Evolutionary conservation across 92 coral and sea anemone species (phyloP), one percentile per base, ranked within the genome.

Genomic region (Parazoanthus atlanticus): DNA sequence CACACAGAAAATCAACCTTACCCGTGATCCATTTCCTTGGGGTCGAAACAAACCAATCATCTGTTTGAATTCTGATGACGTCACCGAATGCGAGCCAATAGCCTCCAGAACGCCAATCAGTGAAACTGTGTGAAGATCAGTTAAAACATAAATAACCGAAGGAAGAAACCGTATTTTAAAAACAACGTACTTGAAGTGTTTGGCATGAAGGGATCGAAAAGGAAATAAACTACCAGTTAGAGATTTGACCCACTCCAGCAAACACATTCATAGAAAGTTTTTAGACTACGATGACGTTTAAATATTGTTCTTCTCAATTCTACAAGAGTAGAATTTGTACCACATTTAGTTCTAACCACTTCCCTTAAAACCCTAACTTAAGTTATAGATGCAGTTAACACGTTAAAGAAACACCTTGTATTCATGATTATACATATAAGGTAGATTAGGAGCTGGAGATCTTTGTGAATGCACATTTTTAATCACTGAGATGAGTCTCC

Each of bases 31-130:
- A 85, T 93, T 85, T 76, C 90, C 93, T 10, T 89, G 88, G 40
- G 99, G 98, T 81, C 93, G 73, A 47, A 97, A 92, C 70, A 97
- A 88, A 58, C 94, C 92, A 85, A 97, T 95, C 93, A 97, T 87
- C 88, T 93, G 95, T 47, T 95, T 96, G 75, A 97, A 93, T 82
- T 97, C 99, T 71, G 87, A 72, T 73, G 99, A 91, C 12, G 92
- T 94, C 86, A 97, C 98, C 33, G 99, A 97, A 79, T 93, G 96
- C 9, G 95, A 93, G 28, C 99, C 99, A 61, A 97, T 88, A 6
- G 92, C 97, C 81, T 97, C 99, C 64, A 97, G 89, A 49, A 94
- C 91, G 34, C 96, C 96, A 78, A 95, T 90, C 46, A 97, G 91
- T 33, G 93, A 91, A 76, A 89, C 99, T 97, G 72, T 56, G 90